Base-by-base conservation (phyloP, 23 tunicate species). In the Clavelina lepadiformis region DNA sequence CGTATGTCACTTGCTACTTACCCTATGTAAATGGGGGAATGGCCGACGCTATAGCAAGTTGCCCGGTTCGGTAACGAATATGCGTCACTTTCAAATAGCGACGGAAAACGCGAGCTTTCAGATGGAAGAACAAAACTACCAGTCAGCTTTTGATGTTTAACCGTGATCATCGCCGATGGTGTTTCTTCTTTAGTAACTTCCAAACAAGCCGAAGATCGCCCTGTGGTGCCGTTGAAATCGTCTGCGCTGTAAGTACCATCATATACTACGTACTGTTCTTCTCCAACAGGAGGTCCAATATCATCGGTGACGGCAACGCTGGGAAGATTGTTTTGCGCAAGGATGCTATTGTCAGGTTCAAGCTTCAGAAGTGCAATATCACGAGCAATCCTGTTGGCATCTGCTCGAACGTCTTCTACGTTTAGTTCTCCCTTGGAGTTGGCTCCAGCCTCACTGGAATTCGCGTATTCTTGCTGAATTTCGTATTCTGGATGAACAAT, bases 351-450 rank as follows among this genome's bases (percentile, higher is more conserved):
- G 61, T 68, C 74, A 27, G 26, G 41, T 58, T 86, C 80, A 0
- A 86, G 58, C 51, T 72, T 65, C 13, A 86, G 60, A 34, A 86
- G 46, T 25, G 95, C 84, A 32, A 86, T 58, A 44, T 84, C 93
- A 28, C 54, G 18, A 54, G 76, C 38, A 29, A 73, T 46, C 33
- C 62, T 38, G 11, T 54, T 41, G 31, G 28, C 31, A 32, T 77
- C 82, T 5, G 7, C 5, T 5, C 19, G 25, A 35, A 63, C 5
- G 4, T 21, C 5, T 37, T 36, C 67, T 4, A 35, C 34, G 8
- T 11, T 23, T 21, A 46, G 3, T 66, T 66, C 19, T n/a, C n/a
- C n/a, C n/a, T n/a, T n/a, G n/a, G n/a, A n/a, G n/a, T n/a, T n/a
- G 33, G 19, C 34, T 33, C 5, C 26, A 22, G 36, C 52, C 6